Conservation (phyloP, 2,113 vertebrate genomes). For the Isichthys henryi region DNA sequence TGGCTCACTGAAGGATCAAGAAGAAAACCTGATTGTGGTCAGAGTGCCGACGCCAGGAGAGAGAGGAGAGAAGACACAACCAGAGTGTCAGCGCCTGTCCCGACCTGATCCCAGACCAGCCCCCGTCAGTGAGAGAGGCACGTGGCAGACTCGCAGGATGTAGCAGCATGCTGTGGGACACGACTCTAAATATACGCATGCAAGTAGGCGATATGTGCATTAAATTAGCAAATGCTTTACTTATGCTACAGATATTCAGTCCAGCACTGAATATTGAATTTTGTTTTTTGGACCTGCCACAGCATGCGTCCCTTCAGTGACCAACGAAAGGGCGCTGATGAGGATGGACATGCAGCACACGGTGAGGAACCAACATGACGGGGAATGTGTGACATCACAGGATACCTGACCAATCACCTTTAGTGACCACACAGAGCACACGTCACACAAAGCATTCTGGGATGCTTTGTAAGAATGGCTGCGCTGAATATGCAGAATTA, state of each 20-base stretch:
- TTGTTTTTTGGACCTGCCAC: neutral
- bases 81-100: slow-evolving; percentile 98
- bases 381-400: neutral
- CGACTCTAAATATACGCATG: neutral
- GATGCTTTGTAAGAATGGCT: neutral
- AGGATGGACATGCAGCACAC: neutral
- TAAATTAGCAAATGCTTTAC: neutral
- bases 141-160: neutral
- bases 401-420: neutral
- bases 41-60: slow-evolving; percentile 95
- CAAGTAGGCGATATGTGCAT: neutral
- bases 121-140: neutral
- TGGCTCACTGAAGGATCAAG: slow-evolving; percentile 99
- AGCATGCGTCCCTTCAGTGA: neutral
- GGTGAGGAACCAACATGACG: neutral
- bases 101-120: slow-evolving; percentile 44
- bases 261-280: neutral
- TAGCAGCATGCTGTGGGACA: neutral
- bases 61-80: slow-evolving; percentile 92
- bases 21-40: slow-evolving; percentile 99
- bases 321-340: neutral
- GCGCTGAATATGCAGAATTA: neutral
- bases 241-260: neutral
- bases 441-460: neutral
- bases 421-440: neutral